Evolutionary conservation across 92 coral and sea anemone genomes (phyloP), one percentile per base, ranked within the genome.

Genomic region (Zoanthus solanderi): DNA sequence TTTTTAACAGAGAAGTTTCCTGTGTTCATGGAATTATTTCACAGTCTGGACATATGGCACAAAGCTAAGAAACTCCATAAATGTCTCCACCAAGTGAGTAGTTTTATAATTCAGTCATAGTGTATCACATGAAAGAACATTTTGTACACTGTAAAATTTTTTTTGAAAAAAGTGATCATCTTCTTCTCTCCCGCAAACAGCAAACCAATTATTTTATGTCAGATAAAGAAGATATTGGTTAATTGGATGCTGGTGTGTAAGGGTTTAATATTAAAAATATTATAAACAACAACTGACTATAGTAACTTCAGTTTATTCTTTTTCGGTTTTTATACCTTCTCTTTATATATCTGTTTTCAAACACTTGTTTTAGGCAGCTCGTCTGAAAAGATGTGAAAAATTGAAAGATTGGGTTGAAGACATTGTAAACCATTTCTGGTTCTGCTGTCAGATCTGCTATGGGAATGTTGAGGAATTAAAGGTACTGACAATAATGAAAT

Each of bases 361-460:
- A 54, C 60, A 9, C 15, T 10, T 37, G 54, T 46, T 42, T 6
- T 79, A 90, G 90, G 93, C 90, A 15, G 88, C 88, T 47, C 88
- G 69, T 37, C 56, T 83, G 4, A 87, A 87, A 47, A 86, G 89
- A 14, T 87, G 93, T 53, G 74, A 48, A 8, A 86, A 57, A 16
- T 68, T 91, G 29, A 46, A 83, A 67, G 89, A 66, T 14, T 91
- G 93, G 93, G 69, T 69, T 13, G 86, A 87, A 18, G 72, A 73
- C 17, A 83, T 91, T n/a, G 89, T 87, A 5, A 91, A 91, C 47
- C 94, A 91, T 79, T 91, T 91, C 52, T 91, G 94, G 94, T 91
- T 63, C 56, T 88, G 91, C 67, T 52, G 89, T 42, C 94, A 87
- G 37, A 48, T 28, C 46, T 60, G 76, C 12, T 9, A 84, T 32